Conservation (phyloP, 1,140 invertebrate genomes). For the Drosophila teissieri region DNA sequence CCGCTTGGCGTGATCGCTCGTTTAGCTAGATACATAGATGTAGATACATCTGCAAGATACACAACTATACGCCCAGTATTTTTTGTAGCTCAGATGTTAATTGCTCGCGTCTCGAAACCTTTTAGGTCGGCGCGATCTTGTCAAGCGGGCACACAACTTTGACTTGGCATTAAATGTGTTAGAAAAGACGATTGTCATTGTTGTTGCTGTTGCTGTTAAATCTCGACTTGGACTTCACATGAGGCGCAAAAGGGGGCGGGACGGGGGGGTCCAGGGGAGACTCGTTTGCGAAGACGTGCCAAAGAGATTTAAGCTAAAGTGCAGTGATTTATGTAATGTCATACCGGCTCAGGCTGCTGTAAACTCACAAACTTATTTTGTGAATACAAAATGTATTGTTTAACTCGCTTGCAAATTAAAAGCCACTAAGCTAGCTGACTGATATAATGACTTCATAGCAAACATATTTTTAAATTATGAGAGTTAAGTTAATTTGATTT, state of each 20-base stretch:
- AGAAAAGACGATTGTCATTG: conserved; percentile 23
- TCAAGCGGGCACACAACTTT: conserved; percentile 51
- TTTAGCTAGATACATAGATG: conserved; percentile 56
- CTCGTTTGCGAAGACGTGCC: conserved; percentile 16
- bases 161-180: conserved; percentile 70
- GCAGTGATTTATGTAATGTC: conserved; percentile 30
- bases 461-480: too few relatives aligned
- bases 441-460: too few relatives aligned
- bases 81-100: conserved; percentile 66
- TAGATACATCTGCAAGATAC: conserved; percentile 37
- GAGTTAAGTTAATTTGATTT: too few relatives aligned
- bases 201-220: conserved; percentile 2
- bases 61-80: conserved; percentile 12
- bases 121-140: conserved; percentile 46
- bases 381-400: conserved; percentile 4
- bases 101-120: conserved; percentile 54
- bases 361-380: conserved; percentile 11
- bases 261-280: conserved; percentile 1
- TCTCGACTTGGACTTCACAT: conserved; percentile 10
- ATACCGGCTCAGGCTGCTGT: conserved; percentile 2
- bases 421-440: not conserved
- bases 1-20: conserved; percentile 64
- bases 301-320: conserved; percentile 11
- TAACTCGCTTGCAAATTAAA: not conserved
- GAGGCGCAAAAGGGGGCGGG: conserved; percentile 1